phyloP scores from a whole-genome alignment of 1,140 invertebrate species.

The Drosophila erecta region DNA sequence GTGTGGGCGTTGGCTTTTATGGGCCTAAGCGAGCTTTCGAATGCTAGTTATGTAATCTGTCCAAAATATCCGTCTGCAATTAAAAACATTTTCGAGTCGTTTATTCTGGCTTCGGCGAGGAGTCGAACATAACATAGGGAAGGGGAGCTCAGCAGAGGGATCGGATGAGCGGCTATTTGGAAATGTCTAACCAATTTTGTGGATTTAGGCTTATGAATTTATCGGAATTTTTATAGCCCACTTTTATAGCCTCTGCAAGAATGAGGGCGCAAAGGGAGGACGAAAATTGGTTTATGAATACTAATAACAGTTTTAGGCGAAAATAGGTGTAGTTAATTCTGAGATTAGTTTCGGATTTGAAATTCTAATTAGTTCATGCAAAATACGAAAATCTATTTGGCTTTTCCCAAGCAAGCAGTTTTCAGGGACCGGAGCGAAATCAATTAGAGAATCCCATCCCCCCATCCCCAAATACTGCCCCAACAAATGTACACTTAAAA shows the following conservation, averaged over 20 bases:
- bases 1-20: constrained; percentile 29
- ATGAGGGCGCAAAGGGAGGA: background rate
- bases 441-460: constrained; percentile 6
- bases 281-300: constrained; percentile 54
- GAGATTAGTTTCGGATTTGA: constrained; percentile 7
- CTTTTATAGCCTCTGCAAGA: constrained; percentile 26
- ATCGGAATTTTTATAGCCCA: constrained; percentile 65
- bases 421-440: constrained; percentile 4
- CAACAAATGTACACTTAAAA: constrained; percentile 8
- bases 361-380: constrained; percentile 15
- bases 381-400: background rate
- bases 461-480: constrained; percentile 11
- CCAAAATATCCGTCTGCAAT: constrained; percentile 61
- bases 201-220: constrained; percentile 34
- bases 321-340: constrained; percentile 21
- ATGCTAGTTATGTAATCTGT: constrained; percentile 59
- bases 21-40: constrained; percentile 6
- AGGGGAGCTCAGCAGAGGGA: constrained; percentile 1
- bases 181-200: constrained; percentile 47
- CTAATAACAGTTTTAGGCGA: constrained; percentile 29
- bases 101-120: constrained; percentile 34
- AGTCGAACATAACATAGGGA: background rate
- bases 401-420: background rate
- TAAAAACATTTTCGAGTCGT: constrained; percentile 63
- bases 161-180: constrained; percentile 18